A percentile compares a stretch with the other conserved stretches of the same genome.
phyloP scores from a whole-genome alignment of 1,140 invertebrate genomes.

The Subanguina moxae region DNA sequence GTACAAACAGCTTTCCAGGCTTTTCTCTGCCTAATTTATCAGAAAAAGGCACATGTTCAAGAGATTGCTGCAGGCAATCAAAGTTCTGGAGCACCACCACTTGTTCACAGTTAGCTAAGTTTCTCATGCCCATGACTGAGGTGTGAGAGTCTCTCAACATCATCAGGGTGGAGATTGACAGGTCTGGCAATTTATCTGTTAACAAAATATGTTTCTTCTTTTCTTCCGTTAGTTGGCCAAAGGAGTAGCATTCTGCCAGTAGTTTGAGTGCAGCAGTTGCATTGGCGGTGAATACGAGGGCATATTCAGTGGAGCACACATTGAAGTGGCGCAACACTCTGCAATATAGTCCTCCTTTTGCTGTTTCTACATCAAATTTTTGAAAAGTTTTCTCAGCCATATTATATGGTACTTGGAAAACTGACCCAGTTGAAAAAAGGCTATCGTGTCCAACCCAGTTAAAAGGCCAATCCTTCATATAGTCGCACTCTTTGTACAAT shows the following conservation, averaged over 20 bases:
- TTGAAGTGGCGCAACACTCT: slow-evolving; percentile 81
- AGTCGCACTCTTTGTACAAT: no score
- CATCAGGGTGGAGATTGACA: slow-evolving; percentile 64
- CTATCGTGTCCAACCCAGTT: no score
- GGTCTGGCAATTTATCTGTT: no score
- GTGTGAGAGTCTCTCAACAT: slow-evolving; percentile 86
- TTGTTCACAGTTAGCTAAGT: slow-evolving; percentile 59
- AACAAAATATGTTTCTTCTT: no score
- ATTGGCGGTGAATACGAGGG: slow-evolving; percentile 83
- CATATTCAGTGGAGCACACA: slow-evolving; percentile 74
- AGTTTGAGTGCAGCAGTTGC: slow-evolving; percentile 78
- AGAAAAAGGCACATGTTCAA: slow-evolving; percentile 20
- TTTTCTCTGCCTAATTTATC: not conserved
- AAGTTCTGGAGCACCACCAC: slow-evolving; percentile 18
- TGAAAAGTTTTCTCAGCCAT: no score
- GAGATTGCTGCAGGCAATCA: slow-evolving; percentile 42
- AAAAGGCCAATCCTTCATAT: no score
- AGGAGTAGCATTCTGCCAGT: slow-evolving; percentile 76
- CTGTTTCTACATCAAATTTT: no score
- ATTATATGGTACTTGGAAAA: no score
- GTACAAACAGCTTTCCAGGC: slow-evolving; percentile 68
- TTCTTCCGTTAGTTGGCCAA: slow-evolving; percentile 18
- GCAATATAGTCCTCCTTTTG: slow-evolving; percentile 18
- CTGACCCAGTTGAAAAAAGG: no score
- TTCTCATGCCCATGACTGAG: slow-evolving; percentile 84